Conservation (phyloP, 2,113 vertebrate species). For the Ursus arctos region DNA sequence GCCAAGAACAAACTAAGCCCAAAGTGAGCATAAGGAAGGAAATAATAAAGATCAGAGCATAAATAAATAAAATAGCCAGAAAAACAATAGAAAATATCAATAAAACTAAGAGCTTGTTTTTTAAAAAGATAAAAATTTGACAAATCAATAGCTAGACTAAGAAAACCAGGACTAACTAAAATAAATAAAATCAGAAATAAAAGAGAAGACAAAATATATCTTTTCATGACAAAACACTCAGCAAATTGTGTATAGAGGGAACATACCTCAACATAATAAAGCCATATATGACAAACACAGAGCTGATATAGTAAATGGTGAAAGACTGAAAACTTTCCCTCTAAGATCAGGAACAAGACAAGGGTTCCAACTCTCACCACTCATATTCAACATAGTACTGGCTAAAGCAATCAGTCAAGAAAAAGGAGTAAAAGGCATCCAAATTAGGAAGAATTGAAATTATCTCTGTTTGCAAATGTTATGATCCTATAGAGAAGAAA, state of each 20-base stretch:
- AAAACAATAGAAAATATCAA: not conserved
- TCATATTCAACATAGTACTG: not conserved
- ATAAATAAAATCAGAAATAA: not conserved
- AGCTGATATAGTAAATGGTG: not conserved
- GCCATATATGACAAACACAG: not conserved
- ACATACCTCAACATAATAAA: not conserved
- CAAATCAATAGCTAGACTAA: not conserved
- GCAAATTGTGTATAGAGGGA: not conserved
- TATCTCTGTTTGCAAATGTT: not conserved
- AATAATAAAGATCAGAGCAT: not conserved
- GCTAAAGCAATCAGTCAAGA: not conserved
- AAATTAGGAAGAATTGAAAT: not conserved
- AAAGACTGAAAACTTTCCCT: not conserved
- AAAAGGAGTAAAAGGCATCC: not conserved
- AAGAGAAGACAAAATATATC: not conserved
- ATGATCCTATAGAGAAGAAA: not conserved
- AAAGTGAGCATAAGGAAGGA: not conserved
- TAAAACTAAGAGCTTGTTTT: not conserved
- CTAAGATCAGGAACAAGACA: not conserved
- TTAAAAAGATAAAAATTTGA: not conserved
- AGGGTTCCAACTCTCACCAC: not conserved
- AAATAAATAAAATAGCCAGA: constrained; percentile 6
- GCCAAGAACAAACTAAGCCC: not conserved
- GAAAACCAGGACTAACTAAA: not conserved
- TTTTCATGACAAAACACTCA: not conserved